These are phyloP conservation scores for Achatina immaculata DNA, from an alignment of 1,140 invertebrate species.

Conservation along the genomic window DNA sequence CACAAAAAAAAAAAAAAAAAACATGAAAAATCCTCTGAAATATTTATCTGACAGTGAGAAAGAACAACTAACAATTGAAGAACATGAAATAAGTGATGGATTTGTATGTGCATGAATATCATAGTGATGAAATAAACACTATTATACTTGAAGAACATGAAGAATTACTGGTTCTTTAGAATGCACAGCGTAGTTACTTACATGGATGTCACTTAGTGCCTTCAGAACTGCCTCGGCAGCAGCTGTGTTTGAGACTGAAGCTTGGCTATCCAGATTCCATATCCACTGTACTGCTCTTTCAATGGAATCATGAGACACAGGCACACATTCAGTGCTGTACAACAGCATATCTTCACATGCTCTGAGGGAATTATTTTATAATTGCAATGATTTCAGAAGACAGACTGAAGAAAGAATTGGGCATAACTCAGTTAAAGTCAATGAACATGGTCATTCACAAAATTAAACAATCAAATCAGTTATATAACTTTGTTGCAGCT, in stretches of 20 bases:
- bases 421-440: not conserved
- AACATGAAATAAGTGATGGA: not conserved
- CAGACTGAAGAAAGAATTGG: not conserved
- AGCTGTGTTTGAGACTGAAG: conserved; percentile 59
- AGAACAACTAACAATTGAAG: not conserved
- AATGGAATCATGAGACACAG: conserved; percentile 67
- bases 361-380: no score
- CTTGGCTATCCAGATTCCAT: conserved; percentile 61
- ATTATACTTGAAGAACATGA: no score
- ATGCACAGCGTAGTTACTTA: conserved; percentile 53
- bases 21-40: conserved; percentile 5
- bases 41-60: no score
- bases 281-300: conserved; percentile 69
- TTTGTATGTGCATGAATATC: not conserved
- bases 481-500: no score
- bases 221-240: conserved; percentile 65
- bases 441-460: not conserved
- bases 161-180: no score
- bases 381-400: not conserved
- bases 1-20: conserved; percentile 19
- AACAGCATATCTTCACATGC: conserved; percentile 63
- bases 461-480: not conserved
- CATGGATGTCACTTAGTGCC: conserved; percentile 63
- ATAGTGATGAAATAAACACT: not conserved
- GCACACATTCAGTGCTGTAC: conserved; percentile 63